Base-by-base conservation (phyloP, 2,797 vertebrate genomes). In the Microctenopoma steveboyesi region DNA sequence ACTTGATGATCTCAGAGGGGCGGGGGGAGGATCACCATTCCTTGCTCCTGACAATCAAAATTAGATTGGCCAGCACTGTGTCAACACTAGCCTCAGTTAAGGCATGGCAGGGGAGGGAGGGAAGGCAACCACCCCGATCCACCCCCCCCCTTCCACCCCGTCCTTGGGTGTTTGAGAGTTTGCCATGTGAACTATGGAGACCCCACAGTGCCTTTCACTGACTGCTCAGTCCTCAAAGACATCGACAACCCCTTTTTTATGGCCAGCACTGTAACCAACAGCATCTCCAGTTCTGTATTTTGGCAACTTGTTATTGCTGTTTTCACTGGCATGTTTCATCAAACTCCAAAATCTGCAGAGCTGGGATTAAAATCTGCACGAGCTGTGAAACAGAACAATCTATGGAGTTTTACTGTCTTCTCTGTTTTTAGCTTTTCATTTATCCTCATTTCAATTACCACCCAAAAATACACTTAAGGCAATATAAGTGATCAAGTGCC, bases 171-270 rank as follows among this genome's bases (percentile, higher is more conserved):
- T 88, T 91, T 90, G 90, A 93, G 88, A 92, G 90, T 92, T 93
- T 94, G 93, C 92, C 92, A 92, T 93, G 90, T 92, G 93, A 93
- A 94, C 93, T 94, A 90, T 93, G 91, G 93, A 91, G 92, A 93
- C 92, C 93, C 93, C 92, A 92, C 92, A 91, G 93, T 86, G 94
- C 92, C 91, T 93, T 94, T 94, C 92, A 94, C 88, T 92, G 89
- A 92, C 90, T 91, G 91, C 86, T 90, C 86, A 85, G 86, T 86
- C 90, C 92, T 90, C 87, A 91, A 92, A 93, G 88, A 93, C 91
- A 91, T 86, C 74, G 76, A 88, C 89, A 84, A 86, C 81, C 78
- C 74, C 72, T 77, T 83, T 90, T 89, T 87, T 91, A 85, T 89
- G 88, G 88, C 85, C 84, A 75, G 74, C 89, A 89, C 91, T 92